A percentile compares a stretch with the other conserved stretches of the same genome.
phyloP scores from a whole-genome alignment of 2,113 vertebrate species.

The Menura novaehollandiae region DNA sequence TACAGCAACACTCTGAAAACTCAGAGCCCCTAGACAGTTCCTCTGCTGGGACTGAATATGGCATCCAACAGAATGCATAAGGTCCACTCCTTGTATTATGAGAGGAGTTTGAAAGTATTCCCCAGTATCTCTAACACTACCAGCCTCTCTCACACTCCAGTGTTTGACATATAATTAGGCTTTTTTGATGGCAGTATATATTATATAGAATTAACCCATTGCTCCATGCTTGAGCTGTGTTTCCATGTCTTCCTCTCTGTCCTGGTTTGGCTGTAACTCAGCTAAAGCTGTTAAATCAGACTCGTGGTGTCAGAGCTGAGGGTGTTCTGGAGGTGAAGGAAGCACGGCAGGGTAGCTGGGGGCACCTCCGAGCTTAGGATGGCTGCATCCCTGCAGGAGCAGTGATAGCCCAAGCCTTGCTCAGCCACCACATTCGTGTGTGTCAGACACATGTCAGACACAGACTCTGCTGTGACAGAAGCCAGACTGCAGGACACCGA shows the following conservation, averaged over 20 bases:
- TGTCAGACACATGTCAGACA: no score
- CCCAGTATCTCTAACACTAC: neutral
- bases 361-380: neutral
- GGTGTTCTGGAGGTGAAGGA: neutral
- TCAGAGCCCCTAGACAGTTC: neutral
- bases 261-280: neutral
- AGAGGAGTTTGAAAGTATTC: neutral
- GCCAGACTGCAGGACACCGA: accelerated
- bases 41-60: neutral
- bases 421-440: neutral
- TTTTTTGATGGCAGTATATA: neutral
- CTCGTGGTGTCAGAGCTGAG: neutral
- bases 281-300: neutral
- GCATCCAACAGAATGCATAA: neutral
- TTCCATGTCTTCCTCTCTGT: neutral
- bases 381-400: neutral
- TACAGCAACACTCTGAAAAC: neutral
- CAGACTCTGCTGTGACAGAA: neutral
- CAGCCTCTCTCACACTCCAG: neutral
- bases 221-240: neutral
- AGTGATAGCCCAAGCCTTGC: neutral
- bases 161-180: neutral
- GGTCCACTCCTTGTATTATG: neutral
- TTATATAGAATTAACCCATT: neutral
- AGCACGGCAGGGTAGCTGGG: neutral